Base-by-base conservation (phyloP, 2,797 vertebrate species). In the Eleutherodactylus coqui region DNA sequence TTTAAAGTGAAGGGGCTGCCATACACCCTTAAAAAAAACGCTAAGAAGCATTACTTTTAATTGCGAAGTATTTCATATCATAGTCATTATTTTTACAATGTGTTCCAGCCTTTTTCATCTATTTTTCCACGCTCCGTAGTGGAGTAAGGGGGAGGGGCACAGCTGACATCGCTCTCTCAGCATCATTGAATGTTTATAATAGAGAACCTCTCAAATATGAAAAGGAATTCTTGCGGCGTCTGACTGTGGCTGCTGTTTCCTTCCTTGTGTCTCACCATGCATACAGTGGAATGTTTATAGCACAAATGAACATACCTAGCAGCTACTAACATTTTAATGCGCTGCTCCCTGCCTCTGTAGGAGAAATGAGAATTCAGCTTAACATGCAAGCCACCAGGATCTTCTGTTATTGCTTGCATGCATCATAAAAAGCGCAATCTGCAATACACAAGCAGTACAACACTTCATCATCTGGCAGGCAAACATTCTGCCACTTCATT, bases 381-480 rank as follows among this genome's bases (percentile, higher is more conserved):
- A 24, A 24, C 38, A 55, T n/a, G 21, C 34, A 55, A 55, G 29
- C 19, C 32, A 24, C 75, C 21, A 36, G 11, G 1, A 72, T 29
- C 51, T 58, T 53, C n/a, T 24, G 5, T 34, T 27, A 41, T 73
- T 27, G 7, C n/a, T 21, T 58, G 36, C n/a, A 21, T 43, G 49
- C 41, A 43, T 29, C 45, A 70, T 69, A 38, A 49, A 47, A 81
- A 49, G 47, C 21, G 1, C 32, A 69, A 49, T 82, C 34, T 82
- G 69, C 34, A 27, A n/a, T 70, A 9, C 67, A 21, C 67, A 38
- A 41, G 17, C 67, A 82, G 13, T 55, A 43, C 1, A 2, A 10
- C 14, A 53, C 80, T 11, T 82, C 24, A 53, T 82, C 67, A 82
- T 82, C 69, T 82, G 80, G 64, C 67, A 82, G 53, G 58, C 70